Evolutionary conservation across 2,113 vertebrate species (phyloP), one percentile per base, ranked within the genome.

Genomic region (Tapirus terrestris): DNA sequence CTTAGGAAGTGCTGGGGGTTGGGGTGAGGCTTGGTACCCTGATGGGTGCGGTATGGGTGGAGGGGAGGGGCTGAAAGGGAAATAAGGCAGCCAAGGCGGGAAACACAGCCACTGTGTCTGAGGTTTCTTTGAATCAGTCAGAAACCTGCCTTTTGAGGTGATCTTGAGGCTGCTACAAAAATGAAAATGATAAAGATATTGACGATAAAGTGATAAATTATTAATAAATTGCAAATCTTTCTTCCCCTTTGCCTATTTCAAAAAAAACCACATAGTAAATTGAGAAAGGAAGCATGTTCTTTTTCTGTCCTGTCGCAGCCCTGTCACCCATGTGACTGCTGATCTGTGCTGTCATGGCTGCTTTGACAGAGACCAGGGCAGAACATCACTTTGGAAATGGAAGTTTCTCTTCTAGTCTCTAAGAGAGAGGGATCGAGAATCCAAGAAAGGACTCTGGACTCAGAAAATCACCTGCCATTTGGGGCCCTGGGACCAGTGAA

Each of bases 361-460:
- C 45, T 58, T 5, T 5, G 81, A 48, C 16, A 8, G 45, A 1
- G 25, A 1, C 48, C 31, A 17, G 1, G 43, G 25, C 36, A 21
- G 23, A 36, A 1, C 0, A 0, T 17, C 56, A 7, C 43, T 14
- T 5, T 36, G n/a, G 80, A 60, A 3, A 17, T 12, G 29, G 43
- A 31, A 31, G 45, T 2, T 36, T 45, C 51, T 33, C 60, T 60
- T 68, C 61, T 23, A 0, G 8, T 11, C 23, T 56, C 18, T 0
- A 7, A 8, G 73, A 79, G 36, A 2, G 2, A 6, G 25, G 80
- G 39, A 14, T 13, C 0, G 23, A 45, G 79, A 75, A 27, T 36
- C 43, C 51, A 53, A 43, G 17, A 1, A 14, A 51, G 48, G 70
- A 7, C 58, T 14, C 81, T 39, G 25, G 72, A 8, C 51, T 13